Evolutionary conservation across 1,140 invertebrate genomes (phyloP), one percentile per base, ranked within the genome.

Genomic region (Tetraneura akinire): DNA sequence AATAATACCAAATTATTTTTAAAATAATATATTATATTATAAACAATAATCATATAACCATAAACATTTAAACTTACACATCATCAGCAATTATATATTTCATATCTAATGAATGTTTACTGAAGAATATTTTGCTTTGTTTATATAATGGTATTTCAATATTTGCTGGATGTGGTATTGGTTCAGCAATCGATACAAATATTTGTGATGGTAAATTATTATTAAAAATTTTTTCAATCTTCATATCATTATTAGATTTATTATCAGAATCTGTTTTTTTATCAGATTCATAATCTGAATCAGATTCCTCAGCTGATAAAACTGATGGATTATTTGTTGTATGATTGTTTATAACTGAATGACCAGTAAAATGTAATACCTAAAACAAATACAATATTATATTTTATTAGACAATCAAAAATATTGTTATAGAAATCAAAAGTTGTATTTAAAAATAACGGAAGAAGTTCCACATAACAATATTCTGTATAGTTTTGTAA

Each of bases 81-180:
- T 97, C 94, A 87, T 98, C 96, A 81, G 92, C 94, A 85, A 96
- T 95, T 18, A 93, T 95, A 85, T 96, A 97, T 85, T 94, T 96
- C 95, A 97, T 97, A 85, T 96, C 94, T 83, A 96, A 88, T 84
- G 90, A 93, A 85, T 97, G 96, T 85, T 95, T 94, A 14, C 93
- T 95, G 21, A 97, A 87, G 86, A 98, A 97, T 0, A 94, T 96
- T 83, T 94, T 92, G 62, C 70, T 49, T 26, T 78, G 76, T 82
- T 90, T 90, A 81, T 94, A 94, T 71, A 97, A 86, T 6, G 94
- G 94, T 81, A 93, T 90, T 85, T 97, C 95, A 82, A 97, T 96
- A 83, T 96, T 96, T 16, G 94, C 93, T 0, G 96, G 96, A 88
- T 97, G 94, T 4, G 94, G 93, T 83, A 98, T 95, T 0, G 95